Percentiles rank a stretch among this genome's conserved stretches.
Evolutionary conservation across 2,888 invertebrate species (phyloP).

Genomic region (Cheilosia urbana): DNA sequence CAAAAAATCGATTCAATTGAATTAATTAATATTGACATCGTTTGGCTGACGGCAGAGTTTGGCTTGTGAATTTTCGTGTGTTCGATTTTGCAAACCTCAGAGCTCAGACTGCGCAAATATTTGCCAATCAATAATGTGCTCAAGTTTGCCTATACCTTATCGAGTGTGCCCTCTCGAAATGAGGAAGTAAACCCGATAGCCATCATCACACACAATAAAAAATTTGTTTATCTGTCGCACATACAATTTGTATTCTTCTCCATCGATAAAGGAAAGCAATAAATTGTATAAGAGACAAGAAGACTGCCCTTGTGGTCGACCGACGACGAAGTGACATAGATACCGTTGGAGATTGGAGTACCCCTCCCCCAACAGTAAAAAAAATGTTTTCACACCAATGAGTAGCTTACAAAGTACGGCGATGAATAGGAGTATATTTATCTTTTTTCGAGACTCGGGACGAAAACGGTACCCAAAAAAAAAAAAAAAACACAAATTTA

Average conservation of each 20-base stretch:
- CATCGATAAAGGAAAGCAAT: not conserved
- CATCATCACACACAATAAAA: not conserved
- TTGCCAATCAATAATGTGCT: slow-evolving; percentile 1
- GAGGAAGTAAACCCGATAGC: not conserved
- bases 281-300: not conserved
- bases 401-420: not conserved
- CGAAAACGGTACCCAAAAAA: not conserved
- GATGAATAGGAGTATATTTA: not conserved
- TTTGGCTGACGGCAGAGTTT: not conserved
- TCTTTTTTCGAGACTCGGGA: not conserved
- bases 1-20: not conserved
- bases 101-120: not conserved
- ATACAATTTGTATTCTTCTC: not conserved
- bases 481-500: not conserved
- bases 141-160: not conserved
- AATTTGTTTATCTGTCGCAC: not conserved
- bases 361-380: not conserved
- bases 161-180: not conserved
- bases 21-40: not conserved
- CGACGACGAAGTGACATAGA: not conserved
- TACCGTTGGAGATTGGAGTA: not conserved
- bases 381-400: not conserved
- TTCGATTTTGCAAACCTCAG: not conserved
- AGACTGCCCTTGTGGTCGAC: slow-evolving; percentile 3
- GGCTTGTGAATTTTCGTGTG: not conserved